Percentiles rank a stretch among this genome's conserved stretches.
phyloP scores from a whole-genome alignment of 1,140 invertebrate genomes.

The Heliothis subflexa region DNA sequence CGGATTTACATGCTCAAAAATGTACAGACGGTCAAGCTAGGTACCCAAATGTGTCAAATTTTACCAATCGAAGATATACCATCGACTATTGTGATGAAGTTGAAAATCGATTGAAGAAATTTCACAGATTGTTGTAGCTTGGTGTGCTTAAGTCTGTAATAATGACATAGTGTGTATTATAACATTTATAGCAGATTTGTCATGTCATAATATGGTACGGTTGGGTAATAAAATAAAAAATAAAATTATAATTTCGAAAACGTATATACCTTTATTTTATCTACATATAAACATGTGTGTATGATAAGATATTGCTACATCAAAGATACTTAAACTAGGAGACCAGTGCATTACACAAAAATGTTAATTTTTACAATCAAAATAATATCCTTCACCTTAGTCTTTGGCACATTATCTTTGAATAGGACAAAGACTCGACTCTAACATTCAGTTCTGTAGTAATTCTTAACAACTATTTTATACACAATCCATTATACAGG shows the following conservation, averaged over 20 bases:
- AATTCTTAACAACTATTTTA: constrained; percentile 68
- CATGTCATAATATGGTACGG: no score
- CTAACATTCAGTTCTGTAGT: constrained; percentile 72
- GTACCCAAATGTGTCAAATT: no score
- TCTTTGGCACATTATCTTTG: constrained; percentile 86
- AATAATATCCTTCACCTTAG: constrained; percentile 73
- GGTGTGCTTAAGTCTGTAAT: no score
- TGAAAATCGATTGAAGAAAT: no score
- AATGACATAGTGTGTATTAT: no score
- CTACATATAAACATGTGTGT: constrained; percentile 84
- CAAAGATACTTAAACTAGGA: constrained; percentile 72
- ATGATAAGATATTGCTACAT: constrained; percentile 79
- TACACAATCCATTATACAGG: constrained; percentile 55
- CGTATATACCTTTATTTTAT: constrained; percentile 83
- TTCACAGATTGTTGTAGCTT: no score
- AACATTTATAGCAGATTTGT: background rate
- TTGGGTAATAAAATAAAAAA: constrained; percentile 46
- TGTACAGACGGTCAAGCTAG: no score
- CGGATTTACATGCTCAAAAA: no score
- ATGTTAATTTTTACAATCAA: constrained; percentile 65
- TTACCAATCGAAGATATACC: no score
- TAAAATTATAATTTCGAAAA: constrained; percentile 65
- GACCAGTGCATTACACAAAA: constrained; percentile 79
- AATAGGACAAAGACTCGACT: constrained; percentile 81
- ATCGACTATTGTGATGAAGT: no score